Evolutionary conservation across 1,140 invertebrate genomes (phyloP), one percentile per base, ranked within the genome.

Genomic region (Frieseomelitta varia): DNA sequence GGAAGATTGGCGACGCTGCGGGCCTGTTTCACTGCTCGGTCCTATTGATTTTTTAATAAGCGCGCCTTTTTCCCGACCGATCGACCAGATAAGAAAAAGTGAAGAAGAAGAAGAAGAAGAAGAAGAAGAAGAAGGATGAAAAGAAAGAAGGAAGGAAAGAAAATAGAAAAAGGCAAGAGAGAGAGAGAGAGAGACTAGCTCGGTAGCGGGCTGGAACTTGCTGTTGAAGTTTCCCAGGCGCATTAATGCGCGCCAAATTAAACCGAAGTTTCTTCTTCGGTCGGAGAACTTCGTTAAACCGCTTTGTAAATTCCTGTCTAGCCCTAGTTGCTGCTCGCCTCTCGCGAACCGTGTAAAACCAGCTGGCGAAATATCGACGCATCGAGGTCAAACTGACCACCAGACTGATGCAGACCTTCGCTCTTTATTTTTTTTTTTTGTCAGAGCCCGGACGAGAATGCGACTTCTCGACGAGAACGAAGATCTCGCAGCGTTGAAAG

Each of bases 211-310:
- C 56, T 63, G 73, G 67, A 89, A 90, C 80, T 87, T 87, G 68
- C 79, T 68, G 79, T 51, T 71, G 17, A 90, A 90, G 87, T 90
- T 90, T 81, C 80, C 79, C 82, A 69, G 82, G 79, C 87, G 88
- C 88, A 89, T 90, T 90, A 90, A 90, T 89, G 87, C 88, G 87
- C 85, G 85, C 88, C 88, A 87, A 90, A 90, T 90, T 90, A 90
- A 90, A 90, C 88, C 85, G 77, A 82, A 89, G 80, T 84, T 89
- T 87, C 88, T 89, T 87, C 77, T 67, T 63, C 71, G 65, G 69
- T 65, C 75, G 82, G 24, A 19, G 58, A 90, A 90, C 82, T 90
- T 89, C 24, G 75, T 84, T 90, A 90, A 90, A 90, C 88, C 88
- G 85, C 88, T 90, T 90, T 90, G 87, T 90, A 87, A 89, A 89